Conservation (phyloP, 2,888 invertebrate genomes). For the Kryphioiulus occultus region DNA sequence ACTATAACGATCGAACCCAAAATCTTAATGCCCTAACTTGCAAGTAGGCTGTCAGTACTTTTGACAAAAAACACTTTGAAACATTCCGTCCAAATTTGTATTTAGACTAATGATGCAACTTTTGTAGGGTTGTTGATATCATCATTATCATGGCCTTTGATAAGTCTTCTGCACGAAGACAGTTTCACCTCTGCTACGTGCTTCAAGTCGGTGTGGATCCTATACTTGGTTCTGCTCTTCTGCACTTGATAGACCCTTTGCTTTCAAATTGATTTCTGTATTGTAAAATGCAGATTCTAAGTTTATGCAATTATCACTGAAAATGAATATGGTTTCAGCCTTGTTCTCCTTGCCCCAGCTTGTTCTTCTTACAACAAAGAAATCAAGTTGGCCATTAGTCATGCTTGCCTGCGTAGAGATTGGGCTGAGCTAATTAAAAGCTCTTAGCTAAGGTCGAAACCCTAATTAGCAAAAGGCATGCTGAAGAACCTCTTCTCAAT, state of each 20-base stretch:
- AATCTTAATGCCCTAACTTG: too few species aligned
- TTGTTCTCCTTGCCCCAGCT: background rate
- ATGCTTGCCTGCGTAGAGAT: background rate
- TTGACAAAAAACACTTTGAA: too few species aligned
- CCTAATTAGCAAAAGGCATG: conserved; percentile 18
- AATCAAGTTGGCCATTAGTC: conserved; percentile 7
- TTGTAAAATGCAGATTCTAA: conserved; percentile 10
- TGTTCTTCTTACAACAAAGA: background rate
- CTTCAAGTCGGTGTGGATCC: background rate
- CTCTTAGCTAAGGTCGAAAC: conserved; percentile 7
- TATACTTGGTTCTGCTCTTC: background rate
- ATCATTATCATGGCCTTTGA: too few species aligned
- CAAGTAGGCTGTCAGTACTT: too few species aligned
- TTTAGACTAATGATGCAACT: background rate
- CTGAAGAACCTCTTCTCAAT: conserved; percentile 14
- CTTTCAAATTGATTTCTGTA: conserved; percentile 20
- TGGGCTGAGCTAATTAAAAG: conserved; percentile 1
- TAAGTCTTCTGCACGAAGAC: background rate
- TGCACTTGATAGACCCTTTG: background rate
- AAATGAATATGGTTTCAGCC: background rate
- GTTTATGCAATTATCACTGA: background rate
- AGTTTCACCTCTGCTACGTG: background rate
- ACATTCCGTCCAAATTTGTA: too few species aligned
- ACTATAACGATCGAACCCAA: too few species aligned
- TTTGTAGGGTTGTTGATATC: background rate